Conservation (phyloP, 2,888 invertebrate genomes). For the Rhimphoctona megacephalus region DNA sequence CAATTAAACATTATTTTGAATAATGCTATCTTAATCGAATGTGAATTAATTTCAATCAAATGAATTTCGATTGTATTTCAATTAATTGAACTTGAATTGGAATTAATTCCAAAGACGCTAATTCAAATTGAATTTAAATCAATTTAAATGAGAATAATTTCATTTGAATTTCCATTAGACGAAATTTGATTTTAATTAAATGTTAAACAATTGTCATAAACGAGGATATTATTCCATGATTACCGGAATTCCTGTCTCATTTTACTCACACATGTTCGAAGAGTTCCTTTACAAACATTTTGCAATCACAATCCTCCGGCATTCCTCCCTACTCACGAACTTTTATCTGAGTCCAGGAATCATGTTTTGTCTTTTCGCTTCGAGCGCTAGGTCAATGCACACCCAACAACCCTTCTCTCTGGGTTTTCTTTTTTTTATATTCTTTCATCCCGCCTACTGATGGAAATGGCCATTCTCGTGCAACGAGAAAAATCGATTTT, state of each 20-base stretch:
- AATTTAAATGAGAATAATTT: neutral
- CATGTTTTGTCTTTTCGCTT: conserved; percentile 34
- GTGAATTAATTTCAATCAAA: neutral
- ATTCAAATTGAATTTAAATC: neutral
- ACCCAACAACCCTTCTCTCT: conserved; percentile 12
- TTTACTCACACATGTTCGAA: neutral
- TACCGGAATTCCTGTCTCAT: neutral
- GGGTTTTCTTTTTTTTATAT: neutral
- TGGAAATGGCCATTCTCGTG: conserved; percentile 21
- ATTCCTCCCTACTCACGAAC: neutral
- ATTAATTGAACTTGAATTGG: neutral
- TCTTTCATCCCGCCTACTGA: neutral
- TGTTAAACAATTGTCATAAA: neutral
- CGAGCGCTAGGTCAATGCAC: conserved; percentile 25
- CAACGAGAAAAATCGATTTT: conserved; percentile 41
- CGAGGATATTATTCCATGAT: neutral
- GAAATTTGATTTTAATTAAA: neutral
- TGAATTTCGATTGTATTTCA: neutral
- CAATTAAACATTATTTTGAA: neutral
- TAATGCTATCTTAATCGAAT: neutral
- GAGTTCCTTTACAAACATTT: neutral
- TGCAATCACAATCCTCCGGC: neutral
- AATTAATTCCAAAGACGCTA: neutral
- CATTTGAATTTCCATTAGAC: neutral
- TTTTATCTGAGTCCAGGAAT: conserved; percentile 11